Base-by-base conservation (phyloP, 2,113 vertebrate species). In the Prietella phreatophila region DNA sequence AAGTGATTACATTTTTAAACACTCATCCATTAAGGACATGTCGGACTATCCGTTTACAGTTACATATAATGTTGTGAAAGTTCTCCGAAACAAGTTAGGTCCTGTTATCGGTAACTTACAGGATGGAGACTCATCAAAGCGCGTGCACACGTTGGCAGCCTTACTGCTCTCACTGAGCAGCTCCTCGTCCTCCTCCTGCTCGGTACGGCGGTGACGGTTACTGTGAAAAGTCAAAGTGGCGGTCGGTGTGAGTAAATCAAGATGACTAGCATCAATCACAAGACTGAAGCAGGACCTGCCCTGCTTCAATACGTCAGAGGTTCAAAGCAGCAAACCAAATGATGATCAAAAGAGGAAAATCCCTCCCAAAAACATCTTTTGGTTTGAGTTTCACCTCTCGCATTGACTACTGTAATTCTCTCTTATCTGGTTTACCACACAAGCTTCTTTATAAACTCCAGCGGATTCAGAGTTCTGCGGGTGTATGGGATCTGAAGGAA, bases 121-220 rank as follows among this genome's bases (percentile, higher is more conserved):
- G 60, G 98, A 99, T 3, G 98, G 98, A 67, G 98, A 99, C 0
- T 98, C 96, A 86, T 99, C 98, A 92, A 99, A 99, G 20, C 98
- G 96, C 87, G 97, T 98, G 94, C 98, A 99, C 88, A 99, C 96
- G 0, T 97, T 99, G 0, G 98, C 98, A 9, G 97, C 95, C 93
- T 97, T 99, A 90, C 96, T 98, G 93, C 96, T 99, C 94, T 99
- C 98, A 53, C 95, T 99, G 76, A 99, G 93, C 17, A 99, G 95
- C 89, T 99, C 98, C 92, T 99, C 98, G 0, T 99, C 98, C 71
- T 99, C 98, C 71, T 99, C 98, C 91, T 99, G 98, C 88, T 99
- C 98, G 20, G 98, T 99, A 88, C 98, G 96, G 3, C 98, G 97
- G 91, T 99, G 98, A 11, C 98, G 96, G 85, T 98, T 97, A 90